Evolutionary conservation across 2,797 vertebrate species (phyloP), one percentile per base, ranked within the genome.

Genomic region (Gambusia yucatana): DNA sequence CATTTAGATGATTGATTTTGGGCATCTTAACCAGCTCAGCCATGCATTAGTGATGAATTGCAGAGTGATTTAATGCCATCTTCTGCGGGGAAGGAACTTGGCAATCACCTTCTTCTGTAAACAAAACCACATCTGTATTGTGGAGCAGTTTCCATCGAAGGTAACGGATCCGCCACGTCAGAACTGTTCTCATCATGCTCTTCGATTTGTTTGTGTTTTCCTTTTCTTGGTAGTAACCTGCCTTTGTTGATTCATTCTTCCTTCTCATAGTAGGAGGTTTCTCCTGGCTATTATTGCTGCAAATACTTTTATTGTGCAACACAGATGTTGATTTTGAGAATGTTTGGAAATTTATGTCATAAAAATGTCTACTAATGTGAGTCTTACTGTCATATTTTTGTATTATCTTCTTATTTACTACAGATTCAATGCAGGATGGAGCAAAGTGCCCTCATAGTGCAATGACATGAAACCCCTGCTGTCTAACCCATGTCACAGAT

Each of bases 1-100:
- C 89, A 91, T 93, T 93, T 85, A 82, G 82, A 87, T 92, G 92
- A 93, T 92, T 89, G 91, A 93, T 92, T 91, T 81, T 63, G 85
- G 81, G 78, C 72, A 88, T 87, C 83, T 91, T 78, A 43, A 84
- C 76, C 83, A 75, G 75, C 89, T 93, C 87, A 80, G 87, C 84
- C 73, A 65, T 83, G 82, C 89, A 89, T 92, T 89, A 88, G 83
- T 82, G 89, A 92, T 88, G 87, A 91, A 90, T 86, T 52, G 65
- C 10, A 50, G 50, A 3, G 65, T 89, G 86, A 92, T 89, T 91
- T 88, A 87, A 87, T 82, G 77, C 72, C 85, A 83, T 83, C 76
- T 85, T 17, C 78, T 67, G 75, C 6, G 41, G 67, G 22, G 39
- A 41, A 20, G 67, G 41, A 43, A 70, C 80, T 90, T 82, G 83